Percentiles rank a stretch among this genome's conserved stretches.
Evolutionary conservation across 1,140 invertebrate species (phyloP).

Genomic region (Achroia grisella): DNA sequence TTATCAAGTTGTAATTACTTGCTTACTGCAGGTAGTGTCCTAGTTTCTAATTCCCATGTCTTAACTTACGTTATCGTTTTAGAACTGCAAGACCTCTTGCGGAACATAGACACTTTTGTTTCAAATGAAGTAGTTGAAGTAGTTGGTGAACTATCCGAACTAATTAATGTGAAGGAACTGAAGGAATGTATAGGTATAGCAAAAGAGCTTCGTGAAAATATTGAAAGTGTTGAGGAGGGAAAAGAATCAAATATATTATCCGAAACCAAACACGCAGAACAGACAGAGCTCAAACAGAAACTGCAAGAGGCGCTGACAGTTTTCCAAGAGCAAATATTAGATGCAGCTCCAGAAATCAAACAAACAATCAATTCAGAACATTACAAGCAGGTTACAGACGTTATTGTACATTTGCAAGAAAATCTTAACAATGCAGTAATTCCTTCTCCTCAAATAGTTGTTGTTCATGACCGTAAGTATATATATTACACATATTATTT

Average conservation of each 20-base stretch:
- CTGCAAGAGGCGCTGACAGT: background rate
- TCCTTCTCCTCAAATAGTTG: background rate
- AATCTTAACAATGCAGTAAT: slow-evolving; percentile 8
- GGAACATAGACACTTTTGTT: slow-evolving; percentile 30
- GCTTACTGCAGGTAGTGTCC: no score
- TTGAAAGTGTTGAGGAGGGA: background rate
- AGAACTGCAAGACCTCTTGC: slow-evolving; percentile 6
- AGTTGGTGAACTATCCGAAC: slow-evolving; percentile 14
- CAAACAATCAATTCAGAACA: background rate
- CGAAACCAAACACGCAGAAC: no score
- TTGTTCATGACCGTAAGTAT: background rate
- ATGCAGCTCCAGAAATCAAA: slow-evolving; percentile 1
- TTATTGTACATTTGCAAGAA: slow-evolving; percentile 21
- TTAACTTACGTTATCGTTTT: background rate
- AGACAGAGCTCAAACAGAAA: background rate
- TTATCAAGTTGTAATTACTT: no score
- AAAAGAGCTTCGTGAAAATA: slow-evolving; percentile 20
- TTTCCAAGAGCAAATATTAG: slow-evolving; percentile 1
- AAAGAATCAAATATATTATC: no score
- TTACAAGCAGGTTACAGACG: background rate
- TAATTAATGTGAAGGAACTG: slow-evolving; percentile 10
- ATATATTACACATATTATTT: no score
- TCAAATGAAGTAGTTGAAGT: slow-evolving; percentile 18
- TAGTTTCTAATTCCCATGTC: no score
- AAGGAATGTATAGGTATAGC: slow-evolving; percentile 20